A percentile compares a stretch with the other conserved stretches of the same genome.
These are phyloP conservation scores for Pyrgus malvae DNA, from an alignment of 2,888 invertebrate genomes.

Conservation along the genomic window DNA sequence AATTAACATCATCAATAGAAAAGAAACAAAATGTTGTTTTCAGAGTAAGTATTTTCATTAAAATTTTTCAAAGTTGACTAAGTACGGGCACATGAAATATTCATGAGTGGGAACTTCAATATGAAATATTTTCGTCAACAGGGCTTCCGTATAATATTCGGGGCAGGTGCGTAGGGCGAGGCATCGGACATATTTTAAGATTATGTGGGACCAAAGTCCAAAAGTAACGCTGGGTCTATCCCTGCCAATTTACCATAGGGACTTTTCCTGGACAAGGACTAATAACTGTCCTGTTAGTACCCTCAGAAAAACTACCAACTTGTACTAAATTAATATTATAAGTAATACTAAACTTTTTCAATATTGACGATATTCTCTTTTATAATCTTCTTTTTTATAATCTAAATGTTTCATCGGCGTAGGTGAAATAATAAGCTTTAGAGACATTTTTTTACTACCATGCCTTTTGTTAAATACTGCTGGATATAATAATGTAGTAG, in stretches of 20 bases:
- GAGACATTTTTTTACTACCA: too few species aligned
- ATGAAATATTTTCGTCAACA: conserved; percentile 49
- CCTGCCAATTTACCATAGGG: conserved; percentile 5
- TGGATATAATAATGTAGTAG: too few species aligned
- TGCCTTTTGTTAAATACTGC: too few species aligned
- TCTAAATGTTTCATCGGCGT: too few species aligned
- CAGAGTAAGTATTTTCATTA: conserved; percentile 39
- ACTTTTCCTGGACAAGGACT: background rate
- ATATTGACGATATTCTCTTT: too few species aligned
- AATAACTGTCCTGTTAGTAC: too few species aligned
- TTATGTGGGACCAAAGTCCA: conserved; percentile 14
- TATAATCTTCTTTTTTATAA: too few species aligned
- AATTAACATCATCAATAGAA: background rate
- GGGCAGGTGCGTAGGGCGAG: conserved; percentile 16
- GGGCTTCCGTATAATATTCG: conserved; percentile 20
- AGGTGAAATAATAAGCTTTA: too few species aligned
- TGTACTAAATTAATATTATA: too few species aligned
- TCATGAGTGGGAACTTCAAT: conserved; percentile 47
- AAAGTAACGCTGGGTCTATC: conserved; percentile 10
- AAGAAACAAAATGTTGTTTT: conserved; percentile 1
- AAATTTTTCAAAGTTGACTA: conserved; percentile 43
- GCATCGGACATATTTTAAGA: conserved; percentile 20
- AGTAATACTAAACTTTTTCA: too few species aligned
- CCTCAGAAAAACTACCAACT: too few species aligned
- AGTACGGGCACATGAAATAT: conserved; percentile 48